Evolutionary conservation across 1,140 invertebrate genomes (phyloP), one percentile per base, ranked within the genome.

Genomic region (Asobara japonica): DNA sequence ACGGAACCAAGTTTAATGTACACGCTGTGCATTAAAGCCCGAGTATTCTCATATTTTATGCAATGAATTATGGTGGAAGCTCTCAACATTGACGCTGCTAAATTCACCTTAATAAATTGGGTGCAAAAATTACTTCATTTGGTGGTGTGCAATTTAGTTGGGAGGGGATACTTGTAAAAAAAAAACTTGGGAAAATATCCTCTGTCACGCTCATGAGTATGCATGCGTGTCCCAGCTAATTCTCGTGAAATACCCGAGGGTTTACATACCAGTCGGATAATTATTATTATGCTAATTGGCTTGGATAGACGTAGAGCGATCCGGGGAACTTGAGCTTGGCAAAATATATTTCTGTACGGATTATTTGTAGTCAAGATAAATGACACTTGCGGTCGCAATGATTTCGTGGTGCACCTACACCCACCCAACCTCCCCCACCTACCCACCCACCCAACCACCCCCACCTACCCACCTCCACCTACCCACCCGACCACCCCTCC

Each of bases 191-290:
- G 22, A 56, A 56, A 56, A 56, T 56, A 56, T 56, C 18, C 51
- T 25, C 5, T 56, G 51, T 56, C 51, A 56, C 51, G 51, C 51
- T 56, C 25, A 56, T 56, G 51, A 56, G 51, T 56, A 56, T 56
- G 51, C 51, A 56, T 56, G 51, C 51, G 51, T 56, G 51, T 56
- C 51, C 22, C 51, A 56, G 22, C 51, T 56, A 56, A 56, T 27
- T 56, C 51, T 22, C 51, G 22, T 56, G 18, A 27, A 56, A 56
- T 25, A 56, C 18, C 51, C 51, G 51, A 25, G 51, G 22, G 22
- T 25, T 56, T 56, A 25, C 22, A 56, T n/a, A 27, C 51, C 18
- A 56, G 51, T 22, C 22, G 22, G 51, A 56, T 56, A 25, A 56
- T 56, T 56, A 56, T 27, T 56, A 56, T 56, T 56, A 56, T 56